Percentiles rank a stretch among this genome's conserved stretches.
These are phyloP conservation scores for Arenicola marina DNA, from an alignment of 2,888 invertebrate genomes.

Conservation along the genomic window DNA sequence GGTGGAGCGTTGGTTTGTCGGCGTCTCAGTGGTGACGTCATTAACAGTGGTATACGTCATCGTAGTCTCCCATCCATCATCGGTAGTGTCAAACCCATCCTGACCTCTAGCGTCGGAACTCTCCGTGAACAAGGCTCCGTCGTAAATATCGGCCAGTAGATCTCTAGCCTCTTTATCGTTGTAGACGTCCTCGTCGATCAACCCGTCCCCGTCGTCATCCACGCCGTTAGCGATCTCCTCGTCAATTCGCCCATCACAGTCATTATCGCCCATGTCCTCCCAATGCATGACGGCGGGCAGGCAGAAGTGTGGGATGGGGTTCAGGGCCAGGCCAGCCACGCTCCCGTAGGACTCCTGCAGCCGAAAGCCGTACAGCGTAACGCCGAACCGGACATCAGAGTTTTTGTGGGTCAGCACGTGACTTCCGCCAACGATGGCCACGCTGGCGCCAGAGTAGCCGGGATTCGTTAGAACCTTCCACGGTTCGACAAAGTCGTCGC, in stretches of 20 bases:
- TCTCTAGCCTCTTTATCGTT: not conserved
- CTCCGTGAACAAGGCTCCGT: too few relatives aligned
- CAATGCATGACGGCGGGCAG: not conserved
- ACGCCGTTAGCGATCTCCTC: conserved; percentile 28
- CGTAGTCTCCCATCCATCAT: too few relatives aligned
- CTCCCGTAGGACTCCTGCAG: conserved; percentile 43
- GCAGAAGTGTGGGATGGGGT: conserved; percentile 13
- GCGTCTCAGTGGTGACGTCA: too few relatives aligned
- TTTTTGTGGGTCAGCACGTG: not conserved
- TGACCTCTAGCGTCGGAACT: too few relatives aligned
- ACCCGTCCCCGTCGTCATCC: conserved; percentile 30
- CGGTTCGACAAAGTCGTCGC: conserved; percentile 18
- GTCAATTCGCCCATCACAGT: conserved; percentile 33
- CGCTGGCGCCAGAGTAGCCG: conserved; percentile 4
- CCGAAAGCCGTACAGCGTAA: conserved; percentile 40
- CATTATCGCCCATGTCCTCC: conserved; percentile 33
- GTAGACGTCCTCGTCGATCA: conserved; percentile 30
- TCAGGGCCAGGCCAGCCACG: conserved; percentile 34
- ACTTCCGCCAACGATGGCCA: not conserved
- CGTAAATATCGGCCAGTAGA: too few relatives aligned
- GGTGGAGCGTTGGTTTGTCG: too few relatives aligned
- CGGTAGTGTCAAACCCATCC: too few relatives aligned
- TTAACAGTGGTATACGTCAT: too few relatives aligned
- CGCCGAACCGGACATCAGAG: conserved; percentile 35
- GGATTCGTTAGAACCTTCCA: conserved; percentile 8